A percentile compares a stretch with the other conserved stretches of the same genome.
Conservation (phyloP, 2,113 vertebrate genomes). For the Eptatretus burgeri region DNA sequence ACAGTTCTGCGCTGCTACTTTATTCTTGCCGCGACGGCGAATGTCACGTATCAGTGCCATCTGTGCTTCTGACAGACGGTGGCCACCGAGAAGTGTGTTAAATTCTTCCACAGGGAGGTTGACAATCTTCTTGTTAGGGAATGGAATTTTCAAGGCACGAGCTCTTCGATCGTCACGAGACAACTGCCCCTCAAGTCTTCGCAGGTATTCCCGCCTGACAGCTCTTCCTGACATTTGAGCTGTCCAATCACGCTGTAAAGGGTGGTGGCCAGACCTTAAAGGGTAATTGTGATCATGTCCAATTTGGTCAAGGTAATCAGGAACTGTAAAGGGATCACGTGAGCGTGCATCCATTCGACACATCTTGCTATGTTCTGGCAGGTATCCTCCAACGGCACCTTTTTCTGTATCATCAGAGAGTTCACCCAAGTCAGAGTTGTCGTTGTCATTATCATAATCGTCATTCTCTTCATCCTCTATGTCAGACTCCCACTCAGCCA, state of each 20-base stretch:
- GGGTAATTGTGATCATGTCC: conserved; percentile 93
- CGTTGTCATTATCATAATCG: conserved; percentile 79
- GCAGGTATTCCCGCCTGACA: conserved; percentile 26
- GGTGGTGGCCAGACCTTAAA: conserved; percentile 28
- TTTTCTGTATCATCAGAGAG: conserved; percentile 32
- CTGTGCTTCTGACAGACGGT: conserved; percentile 72
- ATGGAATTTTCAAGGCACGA: conserved; percentile 80
- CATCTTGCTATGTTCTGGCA: conserved; percentile 71
- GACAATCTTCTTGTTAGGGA: conserved; percentile 91
- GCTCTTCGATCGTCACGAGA: conserved; percentile 74
- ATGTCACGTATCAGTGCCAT: conserved; percentile 88
- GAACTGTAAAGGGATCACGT: conserved; percentile 41
- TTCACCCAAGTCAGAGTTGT: conserved; percentile 53
- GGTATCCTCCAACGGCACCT: conserved; percentile 56
- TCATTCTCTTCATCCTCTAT: conserved; percentile 63
- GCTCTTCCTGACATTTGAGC: not conserved
- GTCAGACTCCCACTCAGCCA: conserved; percentile 83
- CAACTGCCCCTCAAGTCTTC: conserved; percentile 42
- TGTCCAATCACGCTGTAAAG: not conserved
- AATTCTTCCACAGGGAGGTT: conserved; percentile 93
- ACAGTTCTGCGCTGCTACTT: conserved; percentile 95
- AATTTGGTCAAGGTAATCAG: conserved; percentile 62
- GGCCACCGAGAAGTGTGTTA: conserved; percentile 80
- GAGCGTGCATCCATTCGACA: conserved; percentile 96
- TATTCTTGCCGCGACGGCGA: conserved; percentile 75